Base-by-base conservation (phyloP, 1,140 invertebrate species). In the Cepaea nemoralis region DNA sequence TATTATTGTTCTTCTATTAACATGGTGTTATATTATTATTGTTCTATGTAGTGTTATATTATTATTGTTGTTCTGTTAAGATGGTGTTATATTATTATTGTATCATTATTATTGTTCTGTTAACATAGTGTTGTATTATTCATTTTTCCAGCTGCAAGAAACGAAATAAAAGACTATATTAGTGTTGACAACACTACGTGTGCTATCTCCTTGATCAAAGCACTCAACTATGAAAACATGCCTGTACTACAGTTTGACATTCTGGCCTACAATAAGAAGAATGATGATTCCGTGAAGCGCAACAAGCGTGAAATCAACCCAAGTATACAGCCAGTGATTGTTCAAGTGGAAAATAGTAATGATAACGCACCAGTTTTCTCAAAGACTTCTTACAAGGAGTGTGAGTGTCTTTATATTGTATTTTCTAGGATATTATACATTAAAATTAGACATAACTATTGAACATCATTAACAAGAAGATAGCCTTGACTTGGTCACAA, bases 321-420 rank as follows among this genome's bases (percentile, higher is more conserved):
- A 3, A 88, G 86, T 42, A 87, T 89, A 0, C 83, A 85, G 0
- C 85, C 81, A 16, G 83, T 89, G 24, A 82, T 71, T 27, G 77
- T 90, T 12, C 39, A 66, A 5, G 74, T 90, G 0, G 69, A 39
- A 14, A 86, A 90, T 73, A 79, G 69, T 16, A 89, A 90, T 42
- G 89, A 90, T 83, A 84, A 83, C 19, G 80, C 85, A 59, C 89
- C 89, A n/a, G 67, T 48, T 8, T 90, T 90, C 77, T 76, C 80
- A 16, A 27, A 86, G n/a, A 50, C 37, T 10, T 42, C 82, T 24
- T 89, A 88, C 48, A 77, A 83, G 83, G 88, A 85, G 74, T 90
- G 89, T 90, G 85, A 86, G 88, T 88, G 22, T 39, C 24, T 45
- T 8, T 8, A 10, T 45, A 8, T n/a, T n/a, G n/a, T n/a, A n/a